Evolutionary conservation across 37 sponge, comb jelly and placozoan genomes (phyloP).

Genomic region (Eunapius fragilis): DNA sequence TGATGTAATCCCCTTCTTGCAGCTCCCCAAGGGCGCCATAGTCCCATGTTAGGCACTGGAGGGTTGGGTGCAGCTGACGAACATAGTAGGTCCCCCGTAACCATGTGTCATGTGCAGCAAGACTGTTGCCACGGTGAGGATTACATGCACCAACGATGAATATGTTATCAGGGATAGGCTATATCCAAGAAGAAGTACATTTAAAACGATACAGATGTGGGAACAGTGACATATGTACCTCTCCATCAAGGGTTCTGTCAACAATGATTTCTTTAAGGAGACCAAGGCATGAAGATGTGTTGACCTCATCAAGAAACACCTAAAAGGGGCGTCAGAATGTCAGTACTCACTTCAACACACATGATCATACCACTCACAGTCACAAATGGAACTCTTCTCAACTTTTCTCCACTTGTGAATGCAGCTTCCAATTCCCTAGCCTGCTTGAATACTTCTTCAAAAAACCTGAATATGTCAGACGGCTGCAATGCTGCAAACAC

Average conservation of each 20-base stretch:
- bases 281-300: conserved; percentile 88
- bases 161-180: conserved; percentile 80
- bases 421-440: conserved; percentile 34
- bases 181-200: conserved; percentile 6
- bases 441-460: conserved; percentile 46
- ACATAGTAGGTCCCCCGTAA: conserved; percentile 85
- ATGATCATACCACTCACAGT: conserved; percentile 38
- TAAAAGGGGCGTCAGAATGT: background rate
- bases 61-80: conserved; percentile 79
- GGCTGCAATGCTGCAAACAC: conserved; percentile 61
- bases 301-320: conserved; percentile 94
- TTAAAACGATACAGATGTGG: conserved; percentile 12
- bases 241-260: conserved; percentile 85
- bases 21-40: conserved; percentile 85
- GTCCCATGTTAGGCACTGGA: conserved; percentile 84
- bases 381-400: conserved; percentile 43
- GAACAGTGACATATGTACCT: conserved; percentile 27
- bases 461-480: conserved; percentile 48
- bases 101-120: conserved; percentile 80
- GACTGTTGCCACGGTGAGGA: conserved; percentile 91
- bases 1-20: conserved; percentile 90
- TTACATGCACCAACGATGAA: conserved; percentile 93
- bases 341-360: background rate
- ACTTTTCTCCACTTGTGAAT: conserved; percentile 1
- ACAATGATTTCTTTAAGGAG: conserved; percentile 90